A percentile compares a stretch with the other conserved stretches of the same genome.
These are phyloP conservation scores for Datnioides undecimradiatus DNA, from an alignment of 2,113 vertebrate species.

Conservation along the genomic window DNA sequence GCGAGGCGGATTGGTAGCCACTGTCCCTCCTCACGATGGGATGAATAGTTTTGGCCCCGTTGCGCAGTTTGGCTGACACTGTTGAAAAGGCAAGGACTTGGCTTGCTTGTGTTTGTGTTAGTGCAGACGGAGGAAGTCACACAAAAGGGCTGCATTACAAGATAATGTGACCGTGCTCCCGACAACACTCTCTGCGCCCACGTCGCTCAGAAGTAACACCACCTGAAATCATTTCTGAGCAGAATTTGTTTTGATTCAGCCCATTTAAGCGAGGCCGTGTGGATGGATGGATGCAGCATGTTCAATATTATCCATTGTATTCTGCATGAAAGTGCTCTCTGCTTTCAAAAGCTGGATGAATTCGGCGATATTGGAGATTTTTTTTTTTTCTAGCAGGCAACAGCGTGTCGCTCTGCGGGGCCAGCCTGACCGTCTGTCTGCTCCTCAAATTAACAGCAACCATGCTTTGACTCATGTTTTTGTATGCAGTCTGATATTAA, in stretches of 20 bases:
- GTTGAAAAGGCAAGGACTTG: constrained; percentile 33
- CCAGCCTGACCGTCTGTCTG: constrained; percentile 27
- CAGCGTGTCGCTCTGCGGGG: constrained; percentile 29
- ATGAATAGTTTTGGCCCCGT: constrained; percentile 28
- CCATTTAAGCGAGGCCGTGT: not conserved
- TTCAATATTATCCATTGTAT: constrained; percentile 1
- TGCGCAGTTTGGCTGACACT: constrained; percentile 29
- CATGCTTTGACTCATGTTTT: constrained; percentile 1
- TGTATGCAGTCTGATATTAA: constrained; percentile 26
- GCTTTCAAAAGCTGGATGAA: constrained; percentile 5
- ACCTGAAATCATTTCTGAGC: not conserved
- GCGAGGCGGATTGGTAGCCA: constrained; percentile 35
- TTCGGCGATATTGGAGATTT: not conserved
- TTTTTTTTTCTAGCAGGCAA: not conserved
- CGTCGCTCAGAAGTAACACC: not conserved
- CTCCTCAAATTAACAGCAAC: constrained; percentile 9
- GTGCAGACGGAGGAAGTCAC: constrained; percentile 2
- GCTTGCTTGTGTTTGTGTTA: constrained; percentile 27
- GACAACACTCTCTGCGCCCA: not conserved
- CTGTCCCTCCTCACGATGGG: constrained; percentile 24
- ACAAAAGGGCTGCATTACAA: not conserved
- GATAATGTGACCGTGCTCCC: not conserved
- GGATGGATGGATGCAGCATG: not conserved
- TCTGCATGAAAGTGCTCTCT: not conserved
- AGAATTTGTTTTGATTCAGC: not conserved